phyloP scores from a whole-genome alignment of 2,113 vertebrate genomes.

The Petroica traversi region DNA sequence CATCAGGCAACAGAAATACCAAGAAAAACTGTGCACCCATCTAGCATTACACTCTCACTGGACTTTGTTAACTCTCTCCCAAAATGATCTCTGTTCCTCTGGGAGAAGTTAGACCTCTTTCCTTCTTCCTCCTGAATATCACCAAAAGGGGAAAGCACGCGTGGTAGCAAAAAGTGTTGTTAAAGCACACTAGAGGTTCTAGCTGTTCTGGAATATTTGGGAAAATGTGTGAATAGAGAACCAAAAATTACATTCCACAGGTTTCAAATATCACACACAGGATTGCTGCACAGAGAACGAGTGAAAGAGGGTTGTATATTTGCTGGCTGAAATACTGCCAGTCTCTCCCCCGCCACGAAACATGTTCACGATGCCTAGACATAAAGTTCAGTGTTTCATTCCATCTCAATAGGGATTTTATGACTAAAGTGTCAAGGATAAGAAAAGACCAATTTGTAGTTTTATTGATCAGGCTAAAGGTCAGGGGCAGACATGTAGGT shows the following conservation, averaged over 20 bases:
- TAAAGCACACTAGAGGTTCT: neutral
- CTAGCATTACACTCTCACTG: neutral
- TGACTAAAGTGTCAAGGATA: conserved; percentile 61
- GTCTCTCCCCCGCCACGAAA: conserved; percentile 27
- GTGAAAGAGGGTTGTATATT: conserved; percentile 20
- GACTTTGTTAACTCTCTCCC: neutral
- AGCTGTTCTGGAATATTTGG: neutral
- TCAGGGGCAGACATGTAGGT: conserved; percentile 71
- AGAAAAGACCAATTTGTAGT: conserved; percentile 72
- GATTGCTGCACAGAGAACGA: neutral
- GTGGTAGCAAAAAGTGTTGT: neutral
- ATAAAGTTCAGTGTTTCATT: conserved; percentile 70
- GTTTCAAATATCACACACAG: conserved; percentile 24
- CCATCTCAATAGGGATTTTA: conserved; percentile 65
- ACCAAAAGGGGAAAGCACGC: neutral
- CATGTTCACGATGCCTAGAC: conserved; percentile 60
- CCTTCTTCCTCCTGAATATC: neutral
- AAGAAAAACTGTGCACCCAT: neutral
- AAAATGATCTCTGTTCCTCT: neutral
- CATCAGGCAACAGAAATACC: neutral
- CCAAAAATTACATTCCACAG: neutral
- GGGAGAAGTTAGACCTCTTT: neutral
- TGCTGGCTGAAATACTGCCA: conserved; percentile 56
- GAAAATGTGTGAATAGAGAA: neutral
- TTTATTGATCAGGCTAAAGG: conserved; percentile 78